Conservation (phyloP, 2,888 invertebrate species). For the Lasioglossum leucozonium region DNA sequence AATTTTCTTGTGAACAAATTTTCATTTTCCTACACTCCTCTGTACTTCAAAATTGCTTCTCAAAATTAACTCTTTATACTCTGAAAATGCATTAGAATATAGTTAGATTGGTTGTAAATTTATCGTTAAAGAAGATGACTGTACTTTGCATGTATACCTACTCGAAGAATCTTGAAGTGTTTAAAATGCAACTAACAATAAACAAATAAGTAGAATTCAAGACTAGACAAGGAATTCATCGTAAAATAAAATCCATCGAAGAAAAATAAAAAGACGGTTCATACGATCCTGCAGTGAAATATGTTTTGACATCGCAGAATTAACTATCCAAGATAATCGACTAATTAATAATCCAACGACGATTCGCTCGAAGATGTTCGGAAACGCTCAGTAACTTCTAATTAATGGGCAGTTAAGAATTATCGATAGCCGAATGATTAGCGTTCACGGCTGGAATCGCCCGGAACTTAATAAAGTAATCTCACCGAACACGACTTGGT, state of each 20-base stretch:
- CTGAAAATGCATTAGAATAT: background rate
- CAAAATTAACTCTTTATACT: background rate
- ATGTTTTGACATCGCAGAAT: background rate
- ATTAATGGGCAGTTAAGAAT: background rate
- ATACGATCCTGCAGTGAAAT: background rate
- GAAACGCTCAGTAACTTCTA: background rate
- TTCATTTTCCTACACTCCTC: background rate
- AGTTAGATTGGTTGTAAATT: background rate
- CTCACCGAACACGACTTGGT: constrained; percentile 46
- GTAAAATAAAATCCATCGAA: background rate
- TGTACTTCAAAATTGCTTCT: background rate
- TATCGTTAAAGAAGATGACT: background rate
- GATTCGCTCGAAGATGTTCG: background rate
- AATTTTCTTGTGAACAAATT: background rate
- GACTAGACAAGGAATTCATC: background rate
- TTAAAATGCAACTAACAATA: background rate
- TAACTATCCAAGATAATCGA: background rate
- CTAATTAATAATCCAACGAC: background rate
- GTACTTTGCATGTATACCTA: background rate
- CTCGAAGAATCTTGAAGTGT: background rate
- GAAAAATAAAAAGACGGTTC: background rate
- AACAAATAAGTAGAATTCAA: background rate
- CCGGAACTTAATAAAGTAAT: constrained; percentile 46
- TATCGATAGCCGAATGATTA: background rate
- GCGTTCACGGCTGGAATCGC: constrained; percentile 41